Evolutionary conservation across 2,888 invertebrate genomes (phyloP).

Genomic region (Thysanoteuthis rhombus): DNA sequence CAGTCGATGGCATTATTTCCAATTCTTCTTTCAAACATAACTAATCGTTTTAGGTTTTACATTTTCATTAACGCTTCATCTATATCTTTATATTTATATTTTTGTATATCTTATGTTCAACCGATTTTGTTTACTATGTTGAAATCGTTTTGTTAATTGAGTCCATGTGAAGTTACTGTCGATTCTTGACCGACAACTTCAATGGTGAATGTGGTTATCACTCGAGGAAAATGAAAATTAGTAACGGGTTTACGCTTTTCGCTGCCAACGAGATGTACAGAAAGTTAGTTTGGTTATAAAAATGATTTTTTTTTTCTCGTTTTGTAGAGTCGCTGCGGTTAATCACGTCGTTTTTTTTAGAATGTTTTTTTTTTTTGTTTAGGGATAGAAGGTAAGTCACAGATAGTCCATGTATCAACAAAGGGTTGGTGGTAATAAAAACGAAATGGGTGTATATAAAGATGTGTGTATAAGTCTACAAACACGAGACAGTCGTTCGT

Average conservation of each 20-base stretch:
- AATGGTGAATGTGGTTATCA: background rate
- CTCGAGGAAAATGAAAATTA: background rate
- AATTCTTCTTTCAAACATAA: too few species aligned
- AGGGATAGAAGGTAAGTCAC: background rate
- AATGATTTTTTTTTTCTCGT: background rate
- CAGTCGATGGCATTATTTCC: background rate
- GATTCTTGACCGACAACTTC: background rate
- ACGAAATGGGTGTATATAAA: background rate
- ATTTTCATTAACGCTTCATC: too few species aligned
- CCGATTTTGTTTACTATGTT: background rate
- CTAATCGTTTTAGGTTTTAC: too few species aligned
- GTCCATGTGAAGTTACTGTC: background rate
- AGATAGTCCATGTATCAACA: background rate
- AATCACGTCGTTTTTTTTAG: background rate
- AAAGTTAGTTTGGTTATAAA: background rate
- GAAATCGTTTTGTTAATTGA: background rate
- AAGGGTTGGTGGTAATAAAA: background rate
- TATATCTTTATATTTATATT: too few species aligned
- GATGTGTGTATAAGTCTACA: background rate
- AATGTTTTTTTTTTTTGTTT: background rate
- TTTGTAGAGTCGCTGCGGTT: background rate
- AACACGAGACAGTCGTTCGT: background rate
- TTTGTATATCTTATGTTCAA: background rate
- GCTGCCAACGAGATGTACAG: background rate
- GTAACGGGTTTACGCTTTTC: background rate